Conservation (phyloP, 2,113 vertebrate genomes). For the Neolamprologus ventralis region DNA sequence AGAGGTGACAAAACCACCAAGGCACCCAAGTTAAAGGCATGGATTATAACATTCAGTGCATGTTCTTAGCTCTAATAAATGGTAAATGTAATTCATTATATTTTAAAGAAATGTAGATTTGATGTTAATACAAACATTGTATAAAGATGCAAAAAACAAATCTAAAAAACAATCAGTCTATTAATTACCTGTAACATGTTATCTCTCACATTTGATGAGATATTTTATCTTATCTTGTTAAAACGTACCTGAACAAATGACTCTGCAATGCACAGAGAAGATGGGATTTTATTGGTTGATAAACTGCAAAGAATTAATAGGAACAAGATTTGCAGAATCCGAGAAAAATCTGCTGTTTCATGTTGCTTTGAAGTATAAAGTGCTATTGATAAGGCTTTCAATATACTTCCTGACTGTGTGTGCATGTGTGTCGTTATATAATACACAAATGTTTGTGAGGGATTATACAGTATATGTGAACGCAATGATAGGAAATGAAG, state of each 20-base stretch:
- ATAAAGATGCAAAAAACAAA: not conserved
- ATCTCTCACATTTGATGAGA: not conserved
- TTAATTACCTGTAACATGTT: not conserved
- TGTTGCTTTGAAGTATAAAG: not conserved
- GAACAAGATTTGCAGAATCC: not conserved
- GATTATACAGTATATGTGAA: slow-evolving; percentile 5
- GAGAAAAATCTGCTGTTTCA: not conserved
- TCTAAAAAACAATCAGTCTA: not conserved
- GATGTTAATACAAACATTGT: not conserved
- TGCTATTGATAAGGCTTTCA: not conserved
- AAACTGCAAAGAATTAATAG: not conserved
- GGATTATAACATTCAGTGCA: not conserved
- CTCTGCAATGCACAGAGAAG: not conserved
- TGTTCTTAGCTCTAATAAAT: not conserved
- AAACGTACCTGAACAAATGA: not conserved
- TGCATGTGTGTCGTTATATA: not conserved
- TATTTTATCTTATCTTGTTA: not conserved
- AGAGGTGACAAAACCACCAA: not conserved
- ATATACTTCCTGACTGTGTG: not conserved
- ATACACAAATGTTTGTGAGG: not conserved
- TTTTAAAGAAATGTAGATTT: not conserved
- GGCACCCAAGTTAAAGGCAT: not conserved
- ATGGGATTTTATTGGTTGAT: not conserved
- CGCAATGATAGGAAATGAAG: slow-evolving; percentile 36
- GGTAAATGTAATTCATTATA: not conserved